A percentile compares a stretch with the other conserved stretches of the same genome.
Conservation (phyloP, 1,140 invertebrate species). For the Gonioctena quinquepunctata region DNA sequence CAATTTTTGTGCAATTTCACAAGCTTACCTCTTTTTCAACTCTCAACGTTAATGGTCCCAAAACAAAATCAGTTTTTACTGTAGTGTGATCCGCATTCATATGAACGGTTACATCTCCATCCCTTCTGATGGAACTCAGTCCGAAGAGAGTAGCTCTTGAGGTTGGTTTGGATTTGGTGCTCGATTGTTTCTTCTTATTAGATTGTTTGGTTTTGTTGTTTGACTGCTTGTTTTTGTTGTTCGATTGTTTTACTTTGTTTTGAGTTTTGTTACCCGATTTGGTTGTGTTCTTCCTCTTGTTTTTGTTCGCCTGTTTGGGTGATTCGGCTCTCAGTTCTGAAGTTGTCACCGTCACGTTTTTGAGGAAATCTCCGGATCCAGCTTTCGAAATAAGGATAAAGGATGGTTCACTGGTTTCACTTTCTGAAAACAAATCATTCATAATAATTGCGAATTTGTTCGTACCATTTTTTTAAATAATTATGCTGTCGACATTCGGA, state of each 20-base stretch:
- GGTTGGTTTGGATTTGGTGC: slow-evolving; percentile 61
- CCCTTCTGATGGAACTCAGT: slow-evolving; percentile 72
- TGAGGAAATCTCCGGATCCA: slow-evolving; percentile 26
- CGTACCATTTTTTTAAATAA: no score
- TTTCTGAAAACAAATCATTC: slow-evolving; percentile 36
- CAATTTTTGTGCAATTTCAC: no score
- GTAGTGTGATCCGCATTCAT: slow-evolving; percentile 78
- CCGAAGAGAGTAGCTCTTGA: slow-evolving; percentile 80
- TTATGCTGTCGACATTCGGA: no score
- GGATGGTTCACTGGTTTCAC: slow-evolving; percentile 41
- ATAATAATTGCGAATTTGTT: no score
- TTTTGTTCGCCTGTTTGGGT: slow-evolving; percentile 48
- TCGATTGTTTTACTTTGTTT: slow-evolving; percentile 42
- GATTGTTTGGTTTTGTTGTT: slow-evolving; percentile 48
- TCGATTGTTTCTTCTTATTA: slow-evolving; percentile 55
- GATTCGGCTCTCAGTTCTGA: slow-evolving; percentile 21
- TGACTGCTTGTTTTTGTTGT: slow-evolving; percentile 35
- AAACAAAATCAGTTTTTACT: slow-evolving; percentile 77
- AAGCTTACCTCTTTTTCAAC: slow-evolving; percentile 75
- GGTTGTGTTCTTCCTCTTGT: slow-evolving; percentile 59
- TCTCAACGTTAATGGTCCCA: slow-evolving; percentile 76
- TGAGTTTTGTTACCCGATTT: slow-evolving; percentile 51
- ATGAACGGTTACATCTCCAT: slow-evolving; percentile 77
- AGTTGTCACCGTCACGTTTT: slow-evolving; percentile 26
- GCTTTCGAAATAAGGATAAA: slow-evolving; percentile 51